A percentile compares a stretch with the other conserved stretches of the same genome.
phyloP scores from a whole-genome alignment of 2,113 vertebrate species.

The Xiphophorus couchianus region DNA sequence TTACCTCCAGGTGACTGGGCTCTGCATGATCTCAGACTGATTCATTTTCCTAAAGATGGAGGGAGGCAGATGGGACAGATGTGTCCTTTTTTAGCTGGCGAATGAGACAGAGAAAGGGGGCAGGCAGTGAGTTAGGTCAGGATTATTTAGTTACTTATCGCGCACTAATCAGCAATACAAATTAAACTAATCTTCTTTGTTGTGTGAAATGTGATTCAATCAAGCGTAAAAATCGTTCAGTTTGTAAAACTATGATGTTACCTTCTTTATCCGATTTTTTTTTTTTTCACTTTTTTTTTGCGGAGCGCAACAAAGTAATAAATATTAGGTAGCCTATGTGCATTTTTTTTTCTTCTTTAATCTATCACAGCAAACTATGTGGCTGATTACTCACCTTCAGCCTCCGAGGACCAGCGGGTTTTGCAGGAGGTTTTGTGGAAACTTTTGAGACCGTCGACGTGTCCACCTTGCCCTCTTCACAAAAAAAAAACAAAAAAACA shows the following conservation, averaged over 20 bases:
- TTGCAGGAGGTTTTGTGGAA: neutral
- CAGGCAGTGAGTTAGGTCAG: slow-evolving; percentile 1
- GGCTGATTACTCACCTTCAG: slow-evolving; percentile 48
- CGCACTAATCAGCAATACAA: neutral
- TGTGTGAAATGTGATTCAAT: neutral
- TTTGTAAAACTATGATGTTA: neutral
- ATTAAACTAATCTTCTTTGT: neutral
- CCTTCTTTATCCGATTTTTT: too few species aligned
- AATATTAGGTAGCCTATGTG: too few species aligned
- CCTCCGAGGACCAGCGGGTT: neutral
- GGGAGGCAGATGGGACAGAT: slow-evolving; percentile 38
- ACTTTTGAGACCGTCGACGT: slow-evolving; percentile 11
- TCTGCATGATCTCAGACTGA: slow-evolving; percentile 36
- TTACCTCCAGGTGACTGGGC: slow-evolving; percentile 65
- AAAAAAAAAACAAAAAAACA: neutral
- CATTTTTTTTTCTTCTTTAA: neutral
- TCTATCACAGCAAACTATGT: slow-evolving; percentile 15
- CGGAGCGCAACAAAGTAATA: too few species aligned
- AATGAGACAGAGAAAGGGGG: slow-evolving; percentile 2
- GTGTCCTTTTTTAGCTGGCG: slow-evolving; percentile 37
- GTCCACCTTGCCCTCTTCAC: slow-evolving; percentile 3
- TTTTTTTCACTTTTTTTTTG: neutral
- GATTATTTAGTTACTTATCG: neutral
- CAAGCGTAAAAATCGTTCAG: neutral
- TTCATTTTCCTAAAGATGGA: slow-evolving; percentile 46